Evolutionary conservation across 2,113 vertebrate species (phyloP).

Genomic region (Myrmecobius fasciatus): DNA sequence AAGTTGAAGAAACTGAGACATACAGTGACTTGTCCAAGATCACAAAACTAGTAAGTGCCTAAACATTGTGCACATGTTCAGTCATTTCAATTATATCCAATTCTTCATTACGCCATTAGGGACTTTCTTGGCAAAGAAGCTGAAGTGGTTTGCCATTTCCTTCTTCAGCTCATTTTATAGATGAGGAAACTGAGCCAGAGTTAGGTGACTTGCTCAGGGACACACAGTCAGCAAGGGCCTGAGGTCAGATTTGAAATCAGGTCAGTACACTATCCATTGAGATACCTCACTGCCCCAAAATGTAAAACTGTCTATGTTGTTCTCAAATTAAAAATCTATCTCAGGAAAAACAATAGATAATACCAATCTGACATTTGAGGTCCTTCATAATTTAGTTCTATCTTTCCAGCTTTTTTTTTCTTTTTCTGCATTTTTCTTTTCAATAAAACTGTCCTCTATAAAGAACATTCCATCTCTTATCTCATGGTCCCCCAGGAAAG

Average conservation of each 20-base stretch:
- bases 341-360: neutral
- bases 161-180: neutral
- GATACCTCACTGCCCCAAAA: neutral
- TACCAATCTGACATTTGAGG: neutral
- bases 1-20: neutral
- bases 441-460: neutral
- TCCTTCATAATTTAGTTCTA: neutral
- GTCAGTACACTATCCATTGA: neutral
- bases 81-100: neutral
- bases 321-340: neutral
- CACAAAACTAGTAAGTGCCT: neutral
- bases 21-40: neutral
- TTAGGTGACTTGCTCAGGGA: neutral
- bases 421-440: neutral
- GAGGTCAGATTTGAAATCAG: neutral
- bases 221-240: neutral
- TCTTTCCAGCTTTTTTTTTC: neutral
- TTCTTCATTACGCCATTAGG: neutral
- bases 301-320: neutral
- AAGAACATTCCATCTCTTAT: neutral
- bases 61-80: neutral
- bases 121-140: neutral
- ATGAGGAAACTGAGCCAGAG: neutral
- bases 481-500: neutral
- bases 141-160: neutral